Evolutionary conservation across 2,113 vertebrate species (phyloP).

Genomic region (Limnothrissa miodon): DNA sequence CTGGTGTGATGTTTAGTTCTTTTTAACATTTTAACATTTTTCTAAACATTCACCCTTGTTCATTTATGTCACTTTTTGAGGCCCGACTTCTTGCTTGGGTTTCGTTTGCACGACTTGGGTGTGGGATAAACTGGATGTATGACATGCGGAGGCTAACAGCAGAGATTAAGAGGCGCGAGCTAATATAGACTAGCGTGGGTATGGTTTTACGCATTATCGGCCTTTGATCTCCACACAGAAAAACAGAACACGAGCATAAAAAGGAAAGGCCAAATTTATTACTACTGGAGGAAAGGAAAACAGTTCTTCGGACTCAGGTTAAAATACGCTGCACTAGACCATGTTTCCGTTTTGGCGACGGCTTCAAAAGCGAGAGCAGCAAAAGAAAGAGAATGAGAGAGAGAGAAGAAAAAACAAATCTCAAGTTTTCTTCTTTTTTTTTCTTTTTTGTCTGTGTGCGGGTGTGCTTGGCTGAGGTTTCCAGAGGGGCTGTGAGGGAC

Average conservation of each 20-base stretch:
- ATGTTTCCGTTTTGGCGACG: conserved; percentile 69
- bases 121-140: conserved; percentile 12
- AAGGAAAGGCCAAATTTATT: conserved; percentile 63
- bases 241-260: conserved; percentile 60
- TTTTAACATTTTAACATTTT: not conserved
- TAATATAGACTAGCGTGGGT: conserved; percentile 51
- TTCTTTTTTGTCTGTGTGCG: conserved; percentile 55
- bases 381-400: no score
- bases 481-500: conserved; percentile 43
- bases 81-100: conserved; percentile 13
- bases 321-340: conserved; percentile 68
- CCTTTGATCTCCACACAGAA: conserved; percentile 58
- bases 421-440: conserved; percentile 49
- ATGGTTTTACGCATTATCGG: conserved; percentile 54
- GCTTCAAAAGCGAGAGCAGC: conserved; percentile 60
- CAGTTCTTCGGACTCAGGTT: conserved; percentile 65
- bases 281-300: conserved; percentile 66
- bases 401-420: not conserved
- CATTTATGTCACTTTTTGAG: not conserved
- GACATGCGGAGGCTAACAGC: not conserved
- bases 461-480: conserved; percentile 57
- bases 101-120: conserved; percentile 20
- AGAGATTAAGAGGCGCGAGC: conserved; percentile 44
- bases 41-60: not conserved
- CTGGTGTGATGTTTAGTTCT: no score